Evolutionary conservation across 2,888 invertebrate species (phyloP), one percentile per base, ranked within the genome.

Genomic region (Drosophila lacicola): DNA sequence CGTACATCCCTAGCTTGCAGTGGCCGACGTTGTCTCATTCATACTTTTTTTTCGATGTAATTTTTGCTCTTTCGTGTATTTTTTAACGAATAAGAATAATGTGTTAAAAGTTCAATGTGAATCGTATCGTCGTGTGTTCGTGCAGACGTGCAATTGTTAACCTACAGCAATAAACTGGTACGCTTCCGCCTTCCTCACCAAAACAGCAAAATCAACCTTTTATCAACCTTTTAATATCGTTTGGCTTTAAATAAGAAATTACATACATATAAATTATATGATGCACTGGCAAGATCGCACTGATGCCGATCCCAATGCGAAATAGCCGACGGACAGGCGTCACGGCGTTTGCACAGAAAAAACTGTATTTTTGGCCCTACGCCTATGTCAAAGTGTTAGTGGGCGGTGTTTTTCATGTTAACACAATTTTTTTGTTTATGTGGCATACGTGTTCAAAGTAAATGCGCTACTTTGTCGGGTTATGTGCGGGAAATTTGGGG

Each of bases 11-110:
- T 61, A 76, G 49, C 46, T 62, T 73, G 63, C 78, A 78, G 67
- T 79, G 66, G 51, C 70, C 61, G 50, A 72, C 65, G 60, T 69
- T 55, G 69, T 77, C 75, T 79, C 75, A 79, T 77, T 77, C 80
- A 79, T 75, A 79, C 64, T 75, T 79, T 75, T 78, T 77, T 79
- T 78, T 77, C 79, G 45, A 78, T 79, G 77, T 78, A 79, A 71
- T 55, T 79, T 79, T 75, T 55, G 70, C 66, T 79, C 70, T 79
- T 70, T 77, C 71, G 75, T 71, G 79, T 75, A 55, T 77, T 79
- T 76, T 74, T 75, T 63, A 79, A 77, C 75, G 79, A 71, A 79
- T 74, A 79, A 74, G 70, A 79, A 77, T 74, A 75, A 75, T 77
- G 79, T 77, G 79, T 79, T 77, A 77, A 79, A 60, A 39, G 46